A percentile compares a stretch with the other conserved stretches of the same genome.
Evolutionary conservation across 2,113 vertebrate genomes (phyloP).

Genomic region (Labeo catla): DNA sequence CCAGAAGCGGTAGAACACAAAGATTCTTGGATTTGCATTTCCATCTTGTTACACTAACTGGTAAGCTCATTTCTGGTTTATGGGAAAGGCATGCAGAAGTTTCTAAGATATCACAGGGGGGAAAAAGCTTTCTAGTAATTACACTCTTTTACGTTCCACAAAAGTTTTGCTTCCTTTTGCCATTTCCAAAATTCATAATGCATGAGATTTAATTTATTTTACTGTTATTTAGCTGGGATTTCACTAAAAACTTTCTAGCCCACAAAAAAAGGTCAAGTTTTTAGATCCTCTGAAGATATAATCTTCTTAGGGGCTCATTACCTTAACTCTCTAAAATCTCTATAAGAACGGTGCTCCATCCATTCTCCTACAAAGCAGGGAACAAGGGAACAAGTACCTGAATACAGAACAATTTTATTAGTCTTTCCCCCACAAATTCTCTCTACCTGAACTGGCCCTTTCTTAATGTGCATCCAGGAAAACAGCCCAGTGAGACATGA

Average conservation of each 20-base stretch:
- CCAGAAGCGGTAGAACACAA: background rate
- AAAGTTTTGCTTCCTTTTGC: background rate
- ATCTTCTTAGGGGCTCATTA: background rate
- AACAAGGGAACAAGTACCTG: background rate
- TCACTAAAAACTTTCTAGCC: background rate
- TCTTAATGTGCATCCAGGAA: background rate
- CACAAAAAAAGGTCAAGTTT: background rate
- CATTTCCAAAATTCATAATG: background rate
- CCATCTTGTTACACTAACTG: background rate
- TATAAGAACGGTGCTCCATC: background rate
- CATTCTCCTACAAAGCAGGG: background rate
- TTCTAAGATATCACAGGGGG: background rate
- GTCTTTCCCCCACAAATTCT: background rate
- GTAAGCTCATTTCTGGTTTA: background rate
- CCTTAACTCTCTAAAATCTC: background rate
- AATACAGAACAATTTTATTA: background rate
- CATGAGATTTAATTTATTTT: background rate
- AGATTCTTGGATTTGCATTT: background rate
- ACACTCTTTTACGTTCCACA: background rate
- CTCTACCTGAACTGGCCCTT: background rate
- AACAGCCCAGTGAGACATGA: conserved; percentile 8
- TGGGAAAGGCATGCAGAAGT: background rate
- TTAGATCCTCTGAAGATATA: background rate
- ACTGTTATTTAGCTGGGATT: background rate
- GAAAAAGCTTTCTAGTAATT: background rate